Percentiles rank a stretch among this genome's conserved stretches.
These are phyloP conservation scores for Orchestia grillus DNA, from an alignment of 1,140 invertebrate genomes.

Conservation along the genomic window DNA sequence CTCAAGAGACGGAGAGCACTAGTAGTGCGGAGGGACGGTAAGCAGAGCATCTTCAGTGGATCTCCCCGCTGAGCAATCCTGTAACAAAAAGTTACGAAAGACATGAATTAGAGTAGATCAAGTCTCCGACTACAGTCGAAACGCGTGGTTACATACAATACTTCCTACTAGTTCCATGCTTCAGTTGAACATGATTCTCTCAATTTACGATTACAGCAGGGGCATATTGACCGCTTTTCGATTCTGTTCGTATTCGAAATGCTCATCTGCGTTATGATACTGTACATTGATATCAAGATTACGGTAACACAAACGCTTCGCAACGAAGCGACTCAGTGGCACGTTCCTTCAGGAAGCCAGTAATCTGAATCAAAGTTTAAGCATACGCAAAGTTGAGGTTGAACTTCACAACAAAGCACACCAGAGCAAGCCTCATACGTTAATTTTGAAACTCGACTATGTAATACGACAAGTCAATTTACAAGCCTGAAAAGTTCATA, in stretches of 20 bases:
- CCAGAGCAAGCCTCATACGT: background rate
- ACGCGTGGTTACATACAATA: background rate
- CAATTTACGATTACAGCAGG: background rate
- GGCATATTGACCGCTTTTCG: background rate
- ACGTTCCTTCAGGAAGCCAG: too few relatives aligned
- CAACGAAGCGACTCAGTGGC: background rate
- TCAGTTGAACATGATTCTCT: background rate
- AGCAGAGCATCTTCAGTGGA: background rate
- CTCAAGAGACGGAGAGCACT: background rate
- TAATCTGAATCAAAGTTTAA: too few relatives aligned
- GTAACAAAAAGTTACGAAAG: background rate
- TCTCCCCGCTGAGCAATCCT: background rate
- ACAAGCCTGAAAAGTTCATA: background rate
- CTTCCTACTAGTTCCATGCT: background rate
- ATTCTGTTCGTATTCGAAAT: background rate
- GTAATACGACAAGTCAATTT: background rate
- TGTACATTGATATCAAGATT: background rate
- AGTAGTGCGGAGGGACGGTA: slow-evolving; percentile 40
- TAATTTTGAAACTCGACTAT: background rate
- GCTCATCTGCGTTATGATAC: background rate
- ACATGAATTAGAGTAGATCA: background rate
- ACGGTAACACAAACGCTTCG: background rate
- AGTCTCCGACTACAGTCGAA: background rate
- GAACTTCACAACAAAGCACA: background rate
- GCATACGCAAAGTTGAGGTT: background rate